Percentiles rank a stretch among this genome's conserved stretches.
Conservation (phyloP, 53 echinoderm and acorn worm species). For the Temnopleurus reevesii region DNA sequence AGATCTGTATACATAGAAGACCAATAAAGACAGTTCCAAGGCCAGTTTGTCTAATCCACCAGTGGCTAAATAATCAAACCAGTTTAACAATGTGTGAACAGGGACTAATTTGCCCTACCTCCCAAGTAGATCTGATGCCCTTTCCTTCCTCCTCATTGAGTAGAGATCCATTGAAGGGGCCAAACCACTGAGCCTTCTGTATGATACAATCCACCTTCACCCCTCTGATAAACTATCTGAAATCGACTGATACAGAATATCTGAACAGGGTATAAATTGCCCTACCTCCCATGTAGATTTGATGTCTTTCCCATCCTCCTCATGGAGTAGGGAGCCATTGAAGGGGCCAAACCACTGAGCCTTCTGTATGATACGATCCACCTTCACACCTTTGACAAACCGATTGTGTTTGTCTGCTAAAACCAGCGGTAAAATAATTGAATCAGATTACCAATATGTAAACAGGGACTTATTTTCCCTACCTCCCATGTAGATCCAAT, state of each 20-base stretch:
- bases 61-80: too few relatives aligned
- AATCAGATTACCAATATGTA: too few relatives aligned
- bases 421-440: too few relatives aligned
- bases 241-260: too few relatives aligned
- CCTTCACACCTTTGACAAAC: not conserved
- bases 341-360: constrained; percentile 39
- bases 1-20: too few relatives aligned
- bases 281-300: constrained; percentile 43
- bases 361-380: not conserved
- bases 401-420: not conserved
- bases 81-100: too few relatives aligned
- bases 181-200: constrained; percentile 24
- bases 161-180: constrained; percentile 14
- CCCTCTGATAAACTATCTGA: too few relatives aligned
- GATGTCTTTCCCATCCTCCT: not conserved
- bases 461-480: too few relatives aligned
- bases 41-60: too few relatives aligned
- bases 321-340: not conserved
- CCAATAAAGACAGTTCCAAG: too few relatives aligned
- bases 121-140: constrained; percentile 27
- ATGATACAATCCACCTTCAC: not conserved
- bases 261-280: too few relatives aligned
- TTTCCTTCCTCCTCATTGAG: not conserved
- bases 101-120: constrained; percentile 35
- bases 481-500: constrained; percentile 49